Evolutionary conservation across 1,140 invertebrate species (phyloP), one percentile per base, ranked within the genome.

Genomic region (Trissolcus basalis): DNA sequence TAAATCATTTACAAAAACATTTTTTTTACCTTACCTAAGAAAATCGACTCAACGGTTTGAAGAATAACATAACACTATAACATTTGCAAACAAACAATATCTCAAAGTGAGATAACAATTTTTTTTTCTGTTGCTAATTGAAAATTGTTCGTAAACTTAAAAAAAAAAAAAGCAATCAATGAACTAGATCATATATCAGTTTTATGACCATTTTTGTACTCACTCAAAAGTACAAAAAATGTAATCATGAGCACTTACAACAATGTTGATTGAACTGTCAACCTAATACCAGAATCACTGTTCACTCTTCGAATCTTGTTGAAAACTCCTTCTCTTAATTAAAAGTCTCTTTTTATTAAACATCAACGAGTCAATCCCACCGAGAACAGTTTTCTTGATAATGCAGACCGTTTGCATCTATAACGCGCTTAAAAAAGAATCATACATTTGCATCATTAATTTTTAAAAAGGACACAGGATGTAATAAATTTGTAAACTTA

Each of bases 361-460:
- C 56, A 16, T 36, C 9, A 39, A 39, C n/a, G 54, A 54, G 58
- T 44, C 43, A 53, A 53, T 77, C 61, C 68, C 75, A 72, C 75
- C 69, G 55, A 43, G 27, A 14, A 67, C 49, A 67, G 7, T 73
- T 70, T 16, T 48, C 27, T 71, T 55, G 73, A 65, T 59, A 70
- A 78, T 78, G 59, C 59, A 60, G 51, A 77, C 71, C 56, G 67
- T 71, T 78, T 73, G 64, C 70, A 73, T 73, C 54, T 39, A 53
- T 67, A 73, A 78, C 63, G 41, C 43, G 59, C 65, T 78, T 45
- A 47, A 56, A 45, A 19, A 47, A 50, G 50, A 56, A 67, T 70
- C 65, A 78, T 78, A 73, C 59, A 70, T 74, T 61, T 47, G 70
- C 76, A 74, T 73, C 9, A n/a, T 27, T 70, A 67, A 78, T 73